These are phyloP conservation scores for Bicyclus anynana DNA, from an alignment of 1,140 invertebrate species.

Conservation along the genomic window DNA sequence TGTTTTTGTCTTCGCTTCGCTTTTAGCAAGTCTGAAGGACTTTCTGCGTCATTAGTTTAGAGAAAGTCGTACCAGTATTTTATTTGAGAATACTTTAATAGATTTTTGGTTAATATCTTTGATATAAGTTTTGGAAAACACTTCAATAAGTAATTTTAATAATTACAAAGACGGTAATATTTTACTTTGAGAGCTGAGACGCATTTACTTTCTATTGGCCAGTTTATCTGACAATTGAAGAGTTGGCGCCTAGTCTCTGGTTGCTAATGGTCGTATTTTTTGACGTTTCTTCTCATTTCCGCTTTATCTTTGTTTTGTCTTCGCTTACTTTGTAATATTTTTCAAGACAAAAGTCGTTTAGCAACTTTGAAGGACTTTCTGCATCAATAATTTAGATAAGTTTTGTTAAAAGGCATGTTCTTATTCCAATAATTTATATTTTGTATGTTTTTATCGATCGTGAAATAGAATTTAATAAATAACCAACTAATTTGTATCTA, in stretches of 20 bases:
- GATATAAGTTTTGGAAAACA: no score
- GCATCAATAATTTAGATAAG: background rate
- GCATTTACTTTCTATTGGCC: constrained; percentile 33
- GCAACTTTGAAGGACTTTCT: background rate
- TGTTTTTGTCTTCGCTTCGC: constrained; percentile 1
- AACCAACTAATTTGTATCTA: no score
- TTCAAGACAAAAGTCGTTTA: background rate
- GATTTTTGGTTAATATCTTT: no score
- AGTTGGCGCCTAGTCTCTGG: constrained; percentile 26
- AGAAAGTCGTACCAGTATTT: background rate
- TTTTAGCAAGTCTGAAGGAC: background rate
- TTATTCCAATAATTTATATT: no score
- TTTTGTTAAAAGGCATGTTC: background rate
- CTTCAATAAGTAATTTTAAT: no score
- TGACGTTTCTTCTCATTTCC: no score
- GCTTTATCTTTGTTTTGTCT: constrained; percentile 16
- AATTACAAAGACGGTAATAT: no score
- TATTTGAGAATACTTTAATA: no score
- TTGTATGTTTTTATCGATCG: no score
- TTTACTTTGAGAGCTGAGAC: constrained; percentile 29
- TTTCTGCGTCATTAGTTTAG: constrained; percentile 1
- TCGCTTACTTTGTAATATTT: background rate
- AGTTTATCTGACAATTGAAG: constrained; percentile 35
- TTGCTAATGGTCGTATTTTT: constrained; percentile 32
- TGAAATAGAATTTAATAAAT: no score